These are phyloP conservation scores for Atherinomorus stipes DNA, from an alignment of 2,113 vertebrate genomes.

Conservation along the genomic window DNA sequence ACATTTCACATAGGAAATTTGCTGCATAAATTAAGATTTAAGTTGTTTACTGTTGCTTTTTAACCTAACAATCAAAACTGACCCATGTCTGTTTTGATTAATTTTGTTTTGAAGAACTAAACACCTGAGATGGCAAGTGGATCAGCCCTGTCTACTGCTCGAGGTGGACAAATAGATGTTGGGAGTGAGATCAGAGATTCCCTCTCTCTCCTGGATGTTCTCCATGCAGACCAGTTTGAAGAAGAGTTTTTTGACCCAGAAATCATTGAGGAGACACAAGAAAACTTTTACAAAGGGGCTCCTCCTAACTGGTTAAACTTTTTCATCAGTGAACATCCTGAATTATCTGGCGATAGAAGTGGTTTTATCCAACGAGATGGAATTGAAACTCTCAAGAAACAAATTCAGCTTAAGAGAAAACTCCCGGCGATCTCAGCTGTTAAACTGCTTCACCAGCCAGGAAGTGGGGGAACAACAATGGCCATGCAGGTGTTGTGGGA, in stretches of 20 bases:
- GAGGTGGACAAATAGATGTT: not conserved
- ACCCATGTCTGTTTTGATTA: not conserved
- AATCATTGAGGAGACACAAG: not conserved
- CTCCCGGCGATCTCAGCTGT: not conserved
- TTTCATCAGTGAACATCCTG: slow-evolving; percentile 33
- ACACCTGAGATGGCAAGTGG: slow-evolving; percentile 1
- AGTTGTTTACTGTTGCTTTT: not conserved
- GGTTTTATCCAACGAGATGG: slow-evolving; percentile 46
- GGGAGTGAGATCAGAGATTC: not conserved
- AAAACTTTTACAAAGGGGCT: slow-evolving; percentile 61
- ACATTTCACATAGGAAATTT: no score
- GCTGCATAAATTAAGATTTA: no score
- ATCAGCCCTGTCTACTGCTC: not conserved
- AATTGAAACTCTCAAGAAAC: rapidly evolving
- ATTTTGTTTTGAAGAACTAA: not conserved
- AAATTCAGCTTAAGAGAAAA: rapidly evolving
- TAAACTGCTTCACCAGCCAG: slow-evolving; percentile 45
- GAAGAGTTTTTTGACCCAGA: not conserved
- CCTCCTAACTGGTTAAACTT: slow-evolving; percentile 67
- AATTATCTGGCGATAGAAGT: not conserved
- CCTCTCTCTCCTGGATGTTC: slow-evolving; percentile 15
- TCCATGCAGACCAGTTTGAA: slow-evolving; percentile 31
- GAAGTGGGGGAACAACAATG: slow-evolving; percentile 65
- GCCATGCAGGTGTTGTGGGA: slow-evolving; percentile 70
- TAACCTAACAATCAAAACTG: not conserved